Evolutionary conservation across 2,797 vertebrate species (phyloP).

Genomic region (Euphonia xanthogaster): DNA sequence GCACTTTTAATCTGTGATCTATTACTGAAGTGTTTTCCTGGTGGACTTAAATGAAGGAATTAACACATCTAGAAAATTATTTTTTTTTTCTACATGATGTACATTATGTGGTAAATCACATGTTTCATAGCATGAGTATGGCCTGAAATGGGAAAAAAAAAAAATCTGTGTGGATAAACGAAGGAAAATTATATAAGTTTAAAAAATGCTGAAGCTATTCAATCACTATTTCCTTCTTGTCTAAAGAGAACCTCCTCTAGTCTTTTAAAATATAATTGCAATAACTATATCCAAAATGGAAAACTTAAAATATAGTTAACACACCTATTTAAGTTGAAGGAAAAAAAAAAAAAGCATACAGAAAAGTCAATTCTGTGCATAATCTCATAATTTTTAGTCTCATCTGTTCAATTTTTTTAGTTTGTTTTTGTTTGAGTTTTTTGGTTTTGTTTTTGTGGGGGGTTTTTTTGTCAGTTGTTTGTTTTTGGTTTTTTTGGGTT

Average conservation of each 20-base stretch:
- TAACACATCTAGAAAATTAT: not conserved
- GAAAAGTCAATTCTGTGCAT: not conserved
- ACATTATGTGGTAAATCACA: not conserved
- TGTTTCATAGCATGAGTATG: not conserved
- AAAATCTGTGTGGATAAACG: not conserved
- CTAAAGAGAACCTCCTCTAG: not conserved
- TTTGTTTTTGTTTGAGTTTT: not conserved
- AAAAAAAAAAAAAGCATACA: fast-evolving
- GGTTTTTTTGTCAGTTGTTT: not conserved
- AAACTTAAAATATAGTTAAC: not conserved
- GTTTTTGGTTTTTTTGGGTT: not conserved
- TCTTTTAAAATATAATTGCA: not conserved
- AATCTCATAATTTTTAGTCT: not conserved
- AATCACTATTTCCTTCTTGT: not conserved
- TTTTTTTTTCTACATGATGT: not conserved
- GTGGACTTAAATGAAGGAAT: not conserved
- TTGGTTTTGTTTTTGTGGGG: fast-evolving
- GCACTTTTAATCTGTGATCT: not conserved
- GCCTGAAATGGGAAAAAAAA: not conserved
- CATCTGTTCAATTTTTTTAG: not conserved
- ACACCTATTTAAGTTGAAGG: not conserved
- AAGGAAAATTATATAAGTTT: not conserved
- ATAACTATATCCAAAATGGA: not conserved
- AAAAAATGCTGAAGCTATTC: not conserved
- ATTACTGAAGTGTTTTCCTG: not conserved